Evolutionary conservation across 92 coral and sea anemone species (phyloP).

Genomic region (Phenganax stokvisi): DNA sequence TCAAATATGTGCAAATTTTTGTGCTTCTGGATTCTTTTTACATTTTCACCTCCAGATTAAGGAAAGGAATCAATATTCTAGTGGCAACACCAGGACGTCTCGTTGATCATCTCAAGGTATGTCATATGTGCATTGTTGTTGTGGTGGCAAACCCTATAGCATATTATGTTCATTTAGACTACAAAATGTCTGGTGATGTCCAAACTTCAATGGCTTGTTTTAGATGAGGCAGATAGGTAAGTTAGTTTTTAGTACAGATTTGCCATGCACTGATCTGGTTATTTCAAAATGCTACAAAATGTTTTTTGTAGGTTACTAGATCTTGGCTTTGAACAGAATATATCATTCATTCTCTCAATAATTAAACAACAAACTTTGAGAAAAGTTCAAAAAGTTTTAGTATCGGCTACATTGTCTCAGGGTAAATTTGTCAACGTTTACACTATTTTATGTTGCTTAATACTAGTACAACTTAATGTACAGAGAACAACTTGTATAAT

Average conservation of each 20-base stretch:
- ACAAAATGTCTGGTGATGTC: slow-evolving; percentile 64
- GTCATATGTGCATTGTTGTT: not conserved
- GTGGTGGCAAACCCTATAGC: not conserved
- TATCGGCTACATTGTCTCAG: slow-evolving; percentile 82
- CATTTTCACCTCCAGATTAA: slow-evolving; percentile 45
- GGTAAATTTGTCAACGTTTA: slow-evolving; percentile 38
- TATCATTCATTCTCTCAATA: slow-evolving; percentile 64
- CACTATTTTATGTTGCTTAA: too few relatives aligned
- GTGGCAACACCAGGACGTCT: slow-evolving; percentile 99
- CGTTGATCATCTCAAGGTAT: slow-evolving; percentile 87
- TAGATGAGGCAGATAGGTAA: slow-evolving; percentile 97
- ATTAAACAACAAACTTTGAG: slow-evolving; percentile 56
- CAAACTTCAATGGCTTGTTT: slow-evolving; percentile 70
- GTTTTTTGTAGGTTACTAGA: slow-evolving; percentile 61
- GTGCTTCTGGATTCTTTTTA: not conserved
- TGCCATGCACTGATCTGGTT: too few relatives aligned
- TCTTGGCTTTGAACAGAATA: slow-evolving; percentile 89
- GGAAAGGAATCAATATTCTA: slow-evolving; percentile 86
- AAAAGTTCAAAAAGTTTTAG: slow-evolving; percentile 67
- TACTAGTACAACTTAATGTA: not conserved
- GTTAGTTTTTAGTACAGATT: not conserved
- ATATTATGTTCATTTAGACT: slow-evolving; percentile 44
- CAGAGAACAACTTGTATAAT: not conserved
- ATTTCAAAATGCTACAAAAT: not conserved
- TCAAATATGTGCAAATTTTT: not conserved